Base-by-base conservation (phyloP, 2,888 invertebrate species). In the Stomorhina lunata region DNA sequence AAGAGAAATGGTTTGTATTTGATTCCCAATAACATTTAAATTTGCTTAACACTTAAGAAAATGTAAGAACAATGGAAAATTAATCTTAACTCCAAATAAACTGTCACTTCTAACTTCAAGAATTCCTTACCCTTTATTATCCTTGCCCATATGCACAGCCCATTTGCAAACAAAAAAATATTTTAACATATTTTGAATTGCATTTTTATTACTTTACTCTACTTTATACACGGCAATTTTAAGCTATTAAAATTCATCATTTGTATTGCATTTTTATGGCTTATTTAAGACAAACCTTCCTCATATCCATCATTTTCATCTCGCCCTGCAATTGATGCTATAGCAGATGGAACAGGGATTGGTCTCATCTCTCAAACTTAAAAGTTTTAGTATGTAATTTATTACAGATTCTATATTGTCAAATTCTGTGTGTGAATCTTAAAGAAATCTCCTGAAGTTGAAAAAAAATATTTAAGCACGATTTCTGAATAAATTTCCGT, bases 401-500 rank as follows among this genome's bases (percentile, higher is more conserved):
- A 50, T 68, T 32, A 32, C 34, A 43, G 61, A 68, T 43, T 66
- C 20, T 48, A 50, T 37, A 63, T 29, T 69, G 63, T 69, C 15
- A 59, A 55, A 73, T 6, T 22, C 15, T 37, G 32, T n/a, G n/a
- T n/a, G 20, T 48, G 65, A 3, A 22, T 20, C 22, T 66, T 43
- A 50, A 17, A 25, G 20, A 43, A 43, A 10, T 15, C 27, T 5
- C 9, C 7, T 10, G 32, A 66, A 61, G 2, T 32, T 17, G n/a
- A 48, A 45, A 1, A 20, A 78, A 71, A 63, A 79, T 5, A 66
- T 27, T 53, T 53, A 48, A 68, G 68, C 77, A 81, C 68, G 81
- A 81, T 63, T 81, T 77, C 77, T 66, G 55, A 66, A 68, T 77
- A 77, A 72, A 78, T 78, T 43, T 79, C 29, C 27, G 9, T 63